Evolutionary conservation across 2,888 invertebrate species (phyloP).

Genomic region (Acronicta aceris): DNA sequence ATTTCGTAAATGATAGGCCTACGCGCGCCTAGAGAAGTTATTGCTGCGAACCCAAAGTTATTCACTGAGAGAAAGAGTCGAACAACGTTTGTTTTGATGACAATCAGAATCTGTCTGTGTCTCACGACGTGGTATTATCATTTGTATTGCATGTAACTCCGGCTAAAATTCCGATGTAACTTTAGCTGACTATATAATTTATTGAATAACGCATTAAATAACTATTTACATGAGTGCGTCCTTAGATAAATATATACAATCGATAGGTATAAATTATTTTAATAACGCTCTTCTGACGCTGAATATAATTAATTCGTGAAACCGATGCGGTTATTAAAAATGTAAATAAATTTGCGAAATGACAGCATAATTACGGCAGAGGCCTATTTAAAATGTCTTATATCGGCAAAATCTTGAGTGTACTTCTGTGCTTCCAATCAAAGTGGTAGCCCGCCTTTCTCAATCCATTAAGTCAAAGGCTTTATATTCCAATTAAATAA

Average conservation of each 20-base stretch:
- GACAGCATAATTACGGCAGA: constrained; percentile 77
- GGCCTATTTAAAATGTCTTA: constrained; percentile 70
- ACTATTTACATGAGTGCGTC: constrained; percentile 54
- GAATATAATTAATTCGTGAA: constrained; percentile 68
- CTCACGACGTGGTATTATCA: constrained; percentile 73
- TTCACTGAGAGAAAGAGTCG: constrained; percentile 73
- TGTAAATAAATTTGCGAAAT: constrained; percentile 76
- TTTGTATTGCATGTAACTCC: constrained; percentile 74
- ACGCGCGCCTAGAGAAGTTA: constrained; percentile 78
- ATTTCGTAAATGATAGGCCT: constrained; percentile 84
- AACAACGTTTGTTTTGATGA: constrained; percentile 81
- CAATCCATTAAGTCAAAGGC: constrained; percentile 73
- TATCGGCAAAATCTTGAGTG: constrained; percentile 63
- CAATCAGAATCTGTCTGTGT: constrained; percentile 84
- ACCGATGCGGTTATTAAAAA: constrained; percentile 76
- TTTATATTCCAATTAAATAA: constrained; percentile 77
- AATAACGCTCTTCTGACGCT: constrained; percentile 58
- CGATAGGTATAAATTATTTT: constrained; percentile 60
- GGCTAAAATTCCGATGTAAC: constrained; percentile 67
- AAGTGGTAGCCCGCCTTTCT: constrained; percentile 60
- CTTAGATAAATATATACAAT: constrained; percentile 35
- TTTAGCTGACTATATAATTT: constrained; percentile 68
- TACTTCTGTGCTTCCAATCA: constrained; percentile 60
- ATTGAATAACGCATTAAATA: constrained; percentile 66
- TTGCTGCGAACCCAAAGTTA: constrained; percentile 74